Evolutionary conservation across 2,797 vertebrate species (phyloP), one percentile per base, ranked within the genome.

Genomic region (Phrynocephalus guinanensis): DNA sequence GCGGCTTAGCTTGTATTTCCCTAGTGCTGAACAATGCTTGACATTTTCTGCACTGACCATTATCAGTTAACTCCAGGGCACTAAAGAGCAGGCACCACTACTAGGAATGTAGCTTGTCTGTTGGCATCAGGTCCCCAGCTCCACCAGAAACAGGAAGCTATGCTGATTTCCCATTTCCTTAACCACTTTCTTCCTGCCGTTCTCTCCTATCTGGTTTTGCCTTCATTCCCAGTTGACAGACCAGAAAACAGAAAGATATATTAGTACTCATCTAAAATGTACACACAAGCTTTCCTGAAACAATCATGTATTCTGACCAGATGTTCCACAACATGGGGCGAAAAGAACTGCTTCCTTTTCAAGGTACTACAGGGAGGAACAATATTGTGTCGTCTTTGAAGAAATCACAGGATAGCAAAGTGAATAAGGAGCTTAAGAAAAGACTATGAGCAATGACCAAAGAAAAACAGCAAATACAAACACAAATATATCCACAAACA

Each of bases 201-300:
- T 52, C 7, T 52, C 7, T 52, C 11, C 11, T 52, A 67, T 63
- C 88, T 85, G 84, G 77, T 83, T 88, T 1, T 38, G n/a, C 87
- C 52, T 84, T 92, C 86, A 81, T 24, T 71, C 82, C 86, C 75
- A 90, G 84, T 86, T 90, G 77, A 91, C 77, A 80, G 78, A 82
- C 0, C 10, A 86, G 56, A 78, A 91, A 90, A 92, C 84, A 82
- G 73, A 79, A 82, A 83, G 75, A 82, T 60, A 78, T 26, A 30
- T 48, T 0, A 0, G 0, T 5, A 30, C 83, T 91, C 60, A 84
- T 82, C 2, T 6, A 66, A 92, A 83, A 70, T 84, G 72, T 86
- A 90, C 79, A 73, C 44, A 9, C 86, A 79, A 67, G 88, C 75
- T 83, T 50, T 44, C 33, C 79, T 20, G 1, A 10, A 91, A 83